A percentile compares a stretch with the other conserved stretches of the same genome.
Conservation (phyloP, 2,797 vertebrate species). For the Valencia hispanica region DNA sequence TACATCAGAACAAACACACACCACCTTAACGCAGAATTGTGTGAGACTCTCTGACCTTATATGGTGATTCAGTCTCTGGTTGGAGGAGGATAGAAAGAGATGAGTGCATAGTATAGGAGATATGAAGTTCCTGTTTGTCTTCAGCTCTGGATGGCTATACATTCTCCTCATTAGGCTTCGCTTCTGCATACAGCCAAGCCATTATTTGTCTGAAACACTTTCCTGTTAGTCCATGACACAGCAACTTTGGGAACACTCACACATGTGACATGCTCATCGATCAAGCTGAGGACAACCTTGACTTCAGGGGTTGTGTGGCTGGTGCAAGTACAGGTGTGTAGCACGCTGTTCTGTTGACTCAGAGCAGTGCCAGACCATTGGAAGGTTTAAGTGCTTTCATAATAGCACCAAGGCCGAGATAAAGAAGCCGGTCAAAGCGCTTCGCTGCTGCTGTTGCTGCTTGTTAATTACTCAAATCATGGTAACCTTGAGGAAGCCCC, state of each 20-base stretch:
- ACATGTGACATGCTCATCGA: constrained; percentile 54
- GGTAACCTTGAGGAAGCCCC: constrained; percentile 51
- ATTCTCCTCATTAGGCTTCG: constrained; percentile 45
- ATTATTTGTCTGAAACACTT: constrained; percentile 44
- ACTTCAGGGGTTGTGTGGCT: constrained; percentile 5
- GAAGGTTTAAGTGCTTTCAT: constrained; percentile 52
- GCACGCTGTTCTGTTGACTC: constrained; percentile 37
- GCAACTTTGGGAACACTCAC: constrained; percentile 52
- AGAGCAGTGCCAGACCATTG: constrained; percentile 18
- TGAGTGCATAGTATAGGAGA: constrained; percentile 47
- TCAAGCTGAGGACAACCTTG: constrained; percentile 56
- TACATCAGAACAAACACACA: constrained; percentile 61
- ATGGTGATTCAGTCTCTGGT: constrained; percentile 42
- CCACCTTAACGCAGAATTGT: constrained; percentile 38
- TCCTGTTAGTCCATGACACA: constrained; percentile 54
- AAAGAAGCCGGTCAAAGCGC: constrained; percentile 49
- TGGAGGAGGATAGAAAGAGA: constrained; percentile 23
- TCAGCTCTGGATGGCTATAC: constrained; percentile 29
- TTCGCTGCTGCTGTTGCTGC: constrained; percentile 14
- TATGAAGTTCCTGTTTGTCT: constrained; percentile 41
- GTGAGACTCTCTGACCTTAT: constrained; percentile 49
- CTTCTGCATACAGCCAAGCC: constrained; percentile 27
- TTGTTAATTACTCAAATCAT: constrained; percentile 59
- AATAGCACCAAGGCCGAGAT: constrained; percentile 49
- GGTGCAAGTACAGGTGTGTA: constrained; percentile 36